phyloP scores from a whole-genome alignment of 2,113 vertebrate genomes.

The Chelonoidis abingdonii region DNA sequence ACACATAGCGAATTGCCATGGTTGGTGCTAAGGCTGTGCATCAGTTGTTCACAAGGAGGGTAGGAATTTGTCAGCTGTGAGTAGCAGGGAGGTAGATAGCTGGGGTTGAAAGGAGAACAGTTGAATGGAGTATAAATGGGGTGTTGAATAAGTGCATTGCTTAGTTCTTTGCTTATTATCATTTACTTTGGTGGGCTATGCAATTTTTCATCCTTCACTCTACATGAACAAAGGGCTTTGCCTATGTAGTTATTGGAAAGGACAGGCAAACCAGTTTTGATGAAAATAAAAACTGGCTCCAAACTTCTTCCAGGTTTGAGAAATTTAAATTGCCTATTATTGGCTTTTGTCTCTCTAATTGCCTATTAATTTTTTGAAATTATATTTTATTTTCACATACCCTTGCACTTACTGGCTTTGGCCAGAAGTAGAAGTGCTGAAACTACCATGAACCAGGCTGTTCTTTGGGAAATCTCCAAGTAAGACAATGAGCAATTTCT shows the following conservation, averaged over 20 bases:
- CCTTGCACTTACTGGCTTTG: neutral
- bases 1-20: neutral
- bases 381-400: neutral
- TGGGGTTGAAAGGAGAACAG: neutral
- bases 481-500: neutral
- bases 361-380: neutral
- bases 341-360: neutral
- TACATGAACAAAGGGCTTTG: neutral
- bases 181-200: neutral
- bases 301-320: neutral
- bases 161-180: neutral
- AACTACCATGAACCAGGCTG: neutral
- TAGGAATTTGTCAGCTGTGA: neutral
- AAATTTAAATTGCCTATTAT: neutral
- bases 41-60: neutral
- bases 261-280: neutral
- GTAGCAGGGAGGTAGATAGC: neutral
- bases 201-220: neutral
- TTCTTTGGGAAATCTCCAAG: neutral
- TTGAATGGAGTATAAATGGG: no score
- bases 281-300: neutral
- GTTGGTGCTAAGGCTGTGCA: neutral
- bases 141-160: neutral
- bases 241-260: neutral
- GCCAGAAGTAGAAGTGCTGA: neutral